Conservation (phyloP, 2,113 vertebrate genomes). For the Xenopus tropicalis region DNA sequence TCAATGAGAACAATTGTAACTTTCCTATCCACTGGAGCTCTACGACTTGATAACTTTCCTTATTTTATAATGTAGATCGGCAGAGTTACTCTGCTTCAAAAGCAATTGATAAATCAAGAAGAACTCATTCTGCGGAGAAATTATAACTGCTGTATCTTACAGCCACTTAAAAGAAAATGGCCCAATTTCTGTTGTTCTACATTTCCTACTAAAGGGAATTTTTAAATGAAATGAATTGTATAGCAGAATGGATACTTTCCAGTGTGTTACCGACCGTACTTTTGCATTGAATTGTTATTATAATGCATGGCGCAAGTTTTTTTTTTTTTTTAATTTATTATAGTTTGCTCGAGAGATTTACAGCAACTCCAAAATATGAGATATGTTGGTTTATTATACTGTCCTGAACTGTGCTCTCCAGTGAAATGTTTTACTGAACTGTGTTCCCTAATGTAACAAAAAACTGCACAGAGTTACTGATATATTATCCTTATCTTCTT, state of each 20-base stretch:
- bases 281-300: not conserved
- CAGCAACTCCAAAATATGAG: not conserved
- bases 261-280: not conserved
- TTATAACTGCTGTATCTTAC: constrained; percentile 29
- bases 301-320: not conserved
- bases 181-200: constrained; percentile 5
- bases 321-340: not conserved
- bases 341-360: not conserved
- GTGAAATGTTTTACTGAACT: not conserved
- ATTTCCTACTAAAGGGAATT: not conserved
- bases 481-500: not conserved
- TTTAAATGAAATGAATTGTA: not conserved
- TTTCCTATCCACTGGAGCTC: constrained; percentile 49
- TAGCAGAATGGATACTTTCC: not conserved
- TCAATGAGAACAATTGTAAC: constrained; percentile 26
- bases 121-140: constrained; percentile 50
- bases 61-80: constrained; percentile 47
- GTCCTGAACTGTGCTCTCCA: not conserved
- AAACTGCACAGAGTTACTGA: not conserved
- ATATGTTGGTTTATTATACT: not conserved
- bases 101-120: constrained; percentile 54
- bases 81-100: constrained; percentile 46
- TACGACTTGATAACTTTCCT: constrained; percentile 52
- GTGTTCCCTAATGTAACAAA: not conserved
- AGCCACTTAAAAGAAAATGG: constrained; percentile 37